A percentile compares a stretch with the other conserved stretches of the same genome.
Conservation (phyloP, 2,797 vertebrate genomes). For the Hybognathus amarus region DNA sequence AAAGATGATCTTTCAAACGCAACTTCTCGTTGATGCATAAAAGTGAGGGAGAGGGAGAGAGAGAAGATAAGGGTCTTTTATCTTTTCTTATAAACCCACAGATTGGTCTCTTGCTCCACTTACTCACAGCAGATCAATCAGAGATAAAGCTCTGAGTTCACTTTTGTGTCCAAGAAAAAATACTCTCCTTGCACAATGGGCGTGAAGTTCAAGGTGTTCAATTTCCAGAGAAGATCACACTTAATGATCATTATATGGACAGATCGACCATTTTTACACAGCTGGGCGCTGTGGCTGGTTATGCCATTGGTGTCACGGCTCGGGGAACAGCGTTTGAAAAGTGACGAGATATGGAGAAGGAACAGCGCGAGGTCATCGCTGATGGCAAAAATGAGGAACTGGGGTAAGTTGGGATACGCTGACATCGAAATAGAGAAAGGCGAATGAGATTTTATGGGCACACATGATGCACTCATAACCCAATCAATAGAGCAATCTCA, state of each 20-base stretch:
- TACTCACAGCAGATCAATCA: constrained; percentile 55
- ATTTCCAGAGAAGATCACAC: constrained; percentile 33
- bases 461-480: constrained; percentile 34
- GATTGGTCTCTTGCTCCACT: constrained; percentile 39
- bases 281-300: not conserved
- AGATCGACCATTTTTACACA: not conserved
- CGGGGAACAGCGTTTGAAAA: not conserved
- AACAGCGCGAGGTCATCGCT: not conserved
- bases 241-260: constrained; percentile 24
- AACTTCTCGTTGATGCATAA: constrained; percentile 6
- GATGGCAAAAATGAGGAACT: not conserved
- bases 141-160: constrained; percentile 43
- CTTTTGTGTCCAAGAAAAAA: constrained; percentile 26
- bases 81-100: constrained; percentile 40
- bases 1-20: constrained; percentile 39
- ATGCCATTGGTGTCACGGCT: not conserved
- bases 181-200: not conserved
- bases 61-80: constrained; percentile 53
- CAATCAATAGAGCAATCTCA: constrained; percentile 33
- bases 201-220: constrained; percentile 2
- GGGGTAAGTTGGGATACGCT: not conserved
- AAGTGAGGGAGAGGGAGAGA: constrained; percentile 18
- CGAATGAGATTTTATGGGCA: constrained; percentile 1
- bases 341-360: not conserved
- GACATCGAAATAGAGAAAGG: not conserved